phyloP scores from a whole-genome alignment of 2,888 invertebrate species.

The Ophioninae sp. region DNA sequence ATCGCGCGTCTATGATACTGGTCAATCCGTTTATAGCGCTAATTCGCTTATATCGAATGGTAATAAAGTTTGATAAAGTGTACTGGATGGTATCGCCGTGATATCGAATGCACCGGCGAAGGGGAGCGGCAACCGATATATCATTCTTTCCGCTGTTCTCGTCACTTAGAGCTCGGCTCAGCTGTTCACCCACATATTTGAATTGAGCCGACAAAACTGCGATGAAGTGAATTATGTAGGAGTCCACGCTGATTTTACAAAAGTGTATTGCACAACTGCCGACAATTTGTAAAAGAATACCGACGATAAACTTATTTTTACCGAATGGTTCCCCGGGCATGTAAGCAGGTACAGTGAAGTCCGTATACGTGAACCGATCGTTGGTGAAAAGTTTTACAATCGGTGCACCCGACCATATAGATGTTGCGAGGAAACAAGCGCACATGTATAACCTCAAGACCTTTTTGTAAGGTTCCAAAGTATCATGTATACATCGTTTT shows the following conservation, averaged over 20 bases:
- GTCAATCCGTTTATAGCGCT: too few relatives aligned
- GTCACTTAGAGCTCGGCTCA: constrained; percentile 58
- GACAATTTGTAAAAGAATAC: constrained; percentile 54
- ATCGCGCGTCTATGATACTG: too few relatives aligned
- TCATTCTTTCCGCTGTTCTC: constrained; percentile 17
- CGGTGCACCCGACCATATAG: constrained; percentile 61
- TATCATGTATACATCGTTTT: constrained; percentile 18
- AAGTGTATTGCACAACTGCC: constrained; percentile 47
- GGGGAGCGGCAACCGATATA: neutral
- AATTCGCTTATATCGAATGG: neutral
- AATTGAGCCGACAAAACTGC: constrained; percentile 68
- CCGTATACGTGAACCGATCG: constrained; percentile 62
- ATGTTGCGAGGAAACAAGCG: constrained; percentile 28
- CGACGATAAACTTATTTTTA: constrained; percentile 48
- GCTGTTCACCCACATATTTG: constrained; percentile 60
- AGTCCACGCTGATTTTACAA: constrained; percentile 66
- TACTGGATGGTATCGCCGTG: constrained; percentile 51
- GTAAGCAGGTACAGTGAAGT: constrained; percentile 64
- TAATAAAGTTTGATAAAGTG: neutral
- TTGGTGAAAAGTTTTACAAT: constrained; percentile 54
- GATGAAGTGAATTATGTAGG: constrained; percentile 68
- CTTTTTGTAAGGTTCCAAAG: constrained; percentile 58
- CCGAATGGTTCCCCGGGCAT: constrained; percentile 64
- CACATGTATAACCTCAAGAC: constrained; percentile 64
- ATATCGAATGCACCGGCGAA: constrained; percentile 43